Base-by-base conservation (phyloP, 2,888 invertebrate species). In the Dryadula phaetusa region DNA sequence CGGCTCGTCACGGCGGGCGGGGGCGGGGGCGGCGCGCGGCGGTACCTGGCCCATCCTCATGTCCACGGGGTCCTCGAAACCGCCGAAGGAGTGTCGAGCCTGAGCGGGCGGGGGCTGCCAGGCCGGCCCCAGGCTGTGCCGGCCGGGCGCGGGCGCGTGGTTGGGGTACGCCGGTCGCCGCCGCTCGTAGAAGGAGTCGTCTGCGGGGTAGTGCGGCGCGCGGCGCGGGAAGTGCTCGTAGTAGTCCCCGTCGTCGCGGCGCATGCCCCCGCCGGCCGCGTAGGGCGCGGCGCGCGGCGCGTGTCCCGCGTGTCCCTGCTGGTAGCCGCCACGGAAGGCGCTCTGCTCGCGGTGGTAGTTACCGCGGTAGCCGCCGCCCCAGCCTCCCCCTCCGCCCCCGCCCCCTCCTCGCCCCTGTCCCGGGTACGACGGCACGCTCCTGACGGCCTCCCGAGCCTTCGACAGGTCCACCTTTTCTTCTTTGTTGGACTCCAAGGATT, bases 401-500 rank as follows among this genome's bases (percentile, higher is more conserved):
- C 60, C 60, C 14, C 44, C 44, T 7, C 91, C 89, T 2, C 94
- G 92, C 2, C 93, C 93, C 62, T 94, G 93, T 7, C 94, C 94
- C 22, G 95, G 95, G 80, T 95, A 95, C 80, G 95, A 92, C 0
- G 96, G 96, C 14, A 93, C 94, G 78, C 95, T 92, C 25, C 84
- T 87, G 0, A 86, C 78, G 6, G 85, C 80, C 12, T 80, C 85
- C 14, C 77, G 82, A 2, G 77, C 79, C 47, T 80, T 79, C 5
- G 79, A 70, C 47, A 87, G 62, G 70, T 87, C 86, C 2, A 87
- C 44, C 69, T 74, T 82, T 2, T 77, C 79, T 0, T 72, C 67
- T 10, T 58, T 62, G 6, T 74, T 71, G 22, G 52, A 58, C 64
- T 54, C 63, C 5, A 61, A 22, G 5, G 40, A 54, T 37, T 62